These are phyloP conservation scores for Graptemys geographica DNA, from an alignment of 2,797 vertebrate species.

Conservation along the genomic window DNA sequence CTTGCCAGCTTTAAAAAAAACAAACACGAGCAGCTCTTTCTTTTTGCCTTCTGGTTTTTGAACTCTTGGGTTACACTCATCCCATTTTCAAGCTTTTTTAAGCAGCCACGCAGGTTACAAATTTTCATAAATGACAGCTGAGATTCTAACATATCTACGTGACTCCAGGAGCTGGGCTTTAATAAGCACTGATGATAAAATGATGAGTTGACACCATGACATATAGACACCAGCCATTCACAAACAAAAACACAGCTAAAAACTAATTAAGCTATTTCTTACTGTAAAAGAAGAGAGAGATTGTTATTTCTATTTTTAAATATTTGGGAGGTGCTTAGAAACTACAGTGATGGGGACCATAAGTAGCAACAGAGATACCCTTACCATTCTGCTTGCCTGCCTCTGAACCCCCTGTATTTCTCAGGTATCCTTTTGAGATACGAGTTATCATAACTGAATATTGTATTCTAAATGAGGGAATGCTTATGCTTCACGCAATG, in stretches of 20 bases:
- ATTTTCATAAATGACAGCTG: background rate
- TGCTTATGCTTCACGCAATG: background rate
- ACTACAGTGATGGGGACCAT: background rate
- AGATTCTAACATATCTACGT: fast-evolving
- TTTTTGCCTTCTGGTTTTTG: background rate
- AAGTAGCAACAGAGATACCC: background rate
- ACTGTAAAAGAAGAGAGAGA: background rate
- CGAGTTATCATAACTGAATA: background rate
- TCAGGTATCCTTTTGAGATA: background rate
- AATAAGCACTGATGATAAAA: background rate
- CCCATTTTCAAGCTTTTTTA: background rate
- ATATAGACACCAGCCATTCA: background rate
- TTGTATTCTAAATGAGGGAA: background rate
- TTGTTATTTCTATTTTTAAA: background rate
- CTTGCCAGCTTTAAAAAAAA: too few relatives aligned
- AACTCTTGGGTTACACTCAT: background rate
- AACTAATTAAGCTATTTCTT: background rate
- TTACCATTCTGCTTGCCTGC: background rate
- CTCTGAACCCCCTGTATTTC: background rate
- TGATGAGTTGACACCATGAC: background rate
- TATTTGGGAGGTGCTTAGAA: background rate
- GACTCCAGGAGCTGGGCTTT: background rate
- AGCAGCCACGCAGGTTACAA: background rate
- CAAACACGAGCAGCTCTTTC: background rate
- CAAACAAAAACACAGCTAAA: background rate